A percentile compares a stretch with the other conserved stretches of the same genome.
Evolutionary conservation across 1,140 invertebrate species (phyloP).

Genomic region (Branchinecta lindahli): DNA sequence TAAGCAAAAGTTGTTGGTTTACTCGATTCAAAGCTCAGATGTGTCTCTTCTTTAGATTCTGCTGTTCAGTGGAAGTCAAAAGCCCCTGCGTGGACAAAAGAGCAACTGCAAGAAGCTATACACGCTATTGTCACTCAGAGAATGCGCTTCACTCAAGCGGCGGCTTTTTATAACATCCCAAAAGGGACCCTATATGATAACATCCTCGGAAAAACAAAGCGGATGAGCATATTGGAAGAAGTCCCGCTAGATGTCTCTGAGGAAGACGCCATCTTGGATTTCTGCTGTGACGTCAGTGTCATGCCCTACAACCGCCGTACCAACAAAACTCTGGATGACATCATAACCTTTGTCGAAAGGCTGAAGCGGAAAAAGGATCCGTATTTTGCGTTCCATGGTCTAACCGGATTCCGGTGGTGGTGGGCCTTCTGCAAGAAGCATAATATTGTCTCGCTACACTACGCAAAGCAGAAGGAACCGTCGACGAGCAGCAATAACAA

Average conservation of each 20-base stretch:
- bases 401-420: slow-evolving; percentile 58
- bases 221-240: slow-evolving; percentile 55
- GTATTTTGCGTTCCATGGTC: slow-evolving; percentile 44
- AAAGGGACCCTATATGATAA: slow-evolving; percentile 63
- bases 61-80: slow-evolving; percentile 35
- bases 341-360: slow-evolving; percentile 48
- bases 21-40: neutral
- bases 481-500: neutral
- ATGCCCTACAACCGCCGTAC: slow-evolving; percentile 54
- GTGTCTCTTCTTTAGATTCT: slow-evolving; percentile 21
- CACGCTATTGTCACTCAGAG: slow-evolving; percentile 53
- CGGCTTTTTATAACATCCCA: slow-evolving; percentile 50
- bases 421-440: slow-evolving; percentile 66
- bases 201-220: slow-evolving; percentile 55
- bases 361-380: slow-evolving; percentile 38
- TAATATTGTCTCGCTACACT: slow-evolving; percentile 49
- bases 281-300: slow-evolving; percentile 51
- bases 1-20: too few relatives aligned
- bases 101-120: slow-evolving; percentile 54
- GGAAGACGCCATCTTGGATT: slow-evolving; percentile 49
- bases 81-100: slow-evolving; percentile 55
- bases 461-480: slow-evolving; percentile 31
- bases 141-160: slow-evolving; percentile 58
- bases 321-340: slow-evolving; percentile 45
- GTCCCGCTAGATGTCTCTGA: slow-evolving; percentile 43